phyloP scores from a whole-genome alignment of 2,888 invertebrate species.

The Microctonus hyperodae region DNA sequence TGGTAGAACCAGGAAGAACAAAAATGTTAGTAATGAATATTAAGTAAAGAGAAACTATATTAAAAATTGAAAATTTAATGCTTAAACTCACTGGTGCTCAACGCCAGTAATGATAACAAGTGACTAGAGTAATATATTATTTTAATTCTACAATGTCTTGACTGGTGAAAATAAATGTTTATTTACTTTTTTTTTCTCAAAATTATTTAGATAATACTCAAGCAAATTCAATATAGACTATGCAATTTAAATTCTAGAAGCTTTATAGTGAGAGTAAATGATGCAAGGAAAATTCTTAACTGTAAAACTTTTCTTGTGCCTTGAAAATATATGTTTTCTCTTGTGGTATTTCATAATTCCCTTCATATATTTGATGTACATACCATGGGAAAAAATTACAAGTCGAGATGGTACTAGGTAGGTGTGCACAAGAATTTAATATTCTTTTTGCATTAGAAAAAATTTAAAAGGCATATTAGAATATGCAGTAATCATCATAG shows the following conservation, averaged over 20 bases:
- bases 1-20: not conserved
- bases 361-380: not conserved
- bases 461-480: not conserved
- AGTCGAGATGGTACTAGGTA: not conserved
- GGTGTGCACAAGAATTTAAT: not conserved
- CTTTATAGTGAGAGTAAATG: not conserved
- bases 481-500: not conserved
- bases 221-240: not conserved
- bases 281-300: not conserved
- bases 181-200: not conserved
- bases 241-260: not conserved
- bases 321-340: not conserved
- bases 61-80: not conserved
- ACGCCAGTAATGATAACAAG: not conserved
- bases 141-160: conserved; percentile 25
- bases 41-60: not conserved
- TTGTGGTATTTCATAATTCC: not conserved
- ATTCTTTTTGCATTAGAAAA: not conserved
- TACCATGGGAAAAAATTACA: not conserved
- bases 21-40: too few species aligned
- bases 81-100: not conserved
- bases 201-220: not conserved
- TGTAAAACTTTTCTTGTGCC: not conserved
- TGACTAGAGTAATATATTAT: conserved; percentile 9
- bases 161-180: conserved; percentile 10